Conservation (phyloP, 1,140 invertebrate species). For the Diabrotica undecimpunctata region DNA sequence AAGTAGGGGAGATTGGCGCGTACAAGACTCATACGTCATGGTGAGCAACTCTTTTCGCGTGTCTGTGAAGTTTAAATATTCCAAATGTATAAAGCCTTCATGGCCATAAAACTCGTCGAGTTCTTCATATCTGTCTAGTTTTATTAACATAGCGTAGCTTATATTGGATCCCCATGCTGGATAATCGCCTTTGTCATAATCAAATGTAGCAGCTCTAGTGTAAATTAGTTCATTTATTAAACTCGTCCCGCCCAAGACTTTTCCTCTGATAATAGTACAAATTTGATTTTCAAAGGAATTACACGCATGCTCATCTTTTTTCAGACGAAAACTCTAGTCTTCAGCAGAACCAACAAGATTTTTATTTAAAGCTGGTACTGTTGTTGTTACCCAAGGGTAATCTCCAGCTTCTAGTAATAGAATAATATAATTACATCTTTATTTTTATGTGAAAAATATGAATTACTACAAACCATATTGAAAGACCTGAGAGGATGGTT, state of each 20-base stretch:
- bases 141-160: background rate
- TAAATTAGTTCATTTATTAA: slow-evolving; percentile 68
- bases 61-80: slow-evolving; percentile 6
- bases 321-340: slow-evolving; percentile 30
- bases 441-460: too few relatives aligned
- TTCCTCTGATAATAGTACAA: slow-evolving; percentile 52
- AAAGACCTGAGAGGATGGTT: too few relatives aligned
- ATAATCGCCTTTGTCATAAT: slow-evolving; percentile 1
- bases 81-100: background rate
- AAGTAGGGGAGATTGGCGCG: too few relatives aligned
- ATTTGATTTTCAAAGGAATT: slow-evolving; percentile 39
- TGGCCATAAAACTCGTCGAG: background rate
- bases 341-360: slow-evolving; percentile 19
- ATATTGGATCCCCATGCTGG: background rate
- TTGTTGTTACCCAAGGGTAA: slow-evolving; percentile 33
- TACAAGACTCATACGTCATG: slow-evolving; percentile 37
- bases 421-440: too few relatives aligned
- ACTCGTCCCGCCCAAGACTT: slow-evolving; percentile 60
- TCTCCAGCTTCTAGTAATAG: slow-evolving; percentile 49
- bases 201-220: slow-evolving; percentile 52
- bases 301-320: slow-evolving; percentile 51
- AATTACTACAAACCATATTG: too few relatives aligned
- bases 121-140: background rate
- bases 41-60: slow-evolving; percentile 49
- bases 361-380: slow-evolving; percentile 26